Evolutionary conservation across 2,797 vertebrate genomes (phyloP), one percentile per base, ranked within the genome.

Genomic region (Melanotaenia trifasciata): DNA sequence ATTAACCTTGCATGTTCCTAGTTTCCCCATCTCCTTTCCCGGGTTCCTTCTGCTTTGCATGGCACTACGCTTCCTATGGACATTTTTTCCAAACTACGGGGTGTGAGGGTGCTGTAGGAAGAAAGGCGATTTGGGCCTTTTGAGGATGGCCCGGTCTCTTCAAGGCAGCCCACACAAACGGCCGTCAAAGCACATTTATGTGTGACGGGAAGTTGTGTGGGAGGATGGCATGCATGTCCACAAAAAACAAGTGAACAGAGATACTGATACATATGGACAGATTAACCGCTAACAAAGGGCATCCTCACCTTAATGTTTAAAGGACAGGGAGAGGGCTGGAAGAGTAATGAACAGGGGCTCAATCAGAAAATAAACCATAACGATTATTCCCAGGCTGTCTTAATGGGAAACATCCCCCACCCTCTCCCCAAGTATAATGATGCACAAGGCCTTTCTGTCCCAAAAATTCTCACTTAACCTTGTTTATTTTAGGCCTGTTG

Each of bases 161-260:
- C 66, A 54, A 8, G 24, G 72, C 51, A 45, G 83, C 80, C 82
- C 87, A 91, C 87, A 90, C 84, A 89, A 32, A 10, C 67, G 35
- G 79, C 83, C 65, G 83, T 87, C 91, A 82, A 54, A 76, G 72
- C 54, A 1, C 57, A 64, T 91, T 91, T 84, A 74, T 5, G 70
- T 78, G 84, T 87, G 87, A 90, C 81, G 58, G 60, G 62, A 36
- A 77, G 58, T 30, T 50, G 60, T n/a, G 58, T 68, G 43, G 43
- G 69, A 67, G 51, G 64, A 1, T 28, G 53, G 66, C 43, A 40
- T 58, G 63, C 59, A 61, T 70, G 63, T 59, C 30, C 47, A 78
- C 64, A 60, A 69, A 78, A 79, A 36, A 45, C 64, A 72, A 75
- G 64, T 64, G 54, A 73, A 53, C 69, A 61, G 58, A 80, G 35